Evolutionary conservation across 2,888 invertebrate genomes (phyloP).

Genomic region (Aricia artaxerxes): DNA sequence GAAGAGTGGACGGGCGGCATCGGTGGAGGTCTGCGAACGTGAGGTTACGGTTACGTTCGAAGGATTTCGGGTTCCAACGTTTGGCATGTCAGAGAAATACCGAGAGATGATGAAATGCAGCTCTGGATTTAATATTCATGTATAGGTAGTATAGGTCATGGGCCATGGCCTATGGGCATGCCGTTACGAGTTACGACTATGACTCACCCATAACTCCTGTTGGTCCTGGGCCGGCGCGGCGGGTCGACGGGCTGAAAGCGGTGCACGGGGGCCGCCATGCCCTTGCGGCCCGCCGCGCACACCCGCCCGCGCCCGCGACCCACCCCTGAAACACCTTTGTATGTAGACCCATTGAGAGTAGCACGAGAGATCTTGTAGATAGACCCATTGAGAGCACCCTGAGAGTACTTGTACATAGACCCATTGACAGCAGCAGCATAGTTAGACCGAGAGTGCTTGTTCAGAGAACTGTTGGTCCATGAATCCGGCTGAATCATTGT

Average conservation of each 20-base stretch:
- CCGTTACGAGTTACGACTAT: no score
- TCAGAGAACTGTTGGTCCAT: constrained; percentile 5
- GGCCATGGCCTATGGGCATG: no score
- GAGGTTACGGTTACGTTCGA: background rate
- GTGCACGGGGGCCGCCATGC: constrained; percentile 87
- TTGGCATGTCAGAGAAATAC: no score
- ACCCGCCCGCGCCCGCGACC: constrained; percentile 64
- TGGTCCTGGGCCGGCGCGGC: constrained; percentile 70
- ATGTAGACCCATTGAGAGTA: background rate
- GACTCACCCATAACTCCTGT: constrained; percentile 56
- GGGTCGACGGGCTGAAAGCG: constrained; percentile 83
- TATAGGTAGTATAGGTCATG: no score
- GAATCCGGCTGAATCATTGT: background rate
- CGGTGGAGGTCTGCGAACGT: constrained; percentile 53
- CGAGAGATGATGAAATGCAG: no score
- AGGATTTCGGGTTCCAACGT: no score
- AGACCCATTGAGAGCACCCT: background rate
- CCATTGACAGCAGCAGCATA: background rate
- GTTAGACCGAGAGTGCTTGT: background rate
- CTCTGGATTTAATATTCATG: no score
- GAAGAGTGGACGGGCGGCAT: constrained; percentile 59
- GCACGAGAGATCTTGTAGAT: background rate
- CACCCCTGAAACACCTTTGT: constrained; percentile 41
- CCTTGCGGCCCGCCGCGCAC: constrained; percentile 80
- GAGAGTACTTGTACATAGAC: background rate